phyloP scores from a whole-genome alignment of 2,888 invertebrate genomes.

The Macaria notata region DNA sequence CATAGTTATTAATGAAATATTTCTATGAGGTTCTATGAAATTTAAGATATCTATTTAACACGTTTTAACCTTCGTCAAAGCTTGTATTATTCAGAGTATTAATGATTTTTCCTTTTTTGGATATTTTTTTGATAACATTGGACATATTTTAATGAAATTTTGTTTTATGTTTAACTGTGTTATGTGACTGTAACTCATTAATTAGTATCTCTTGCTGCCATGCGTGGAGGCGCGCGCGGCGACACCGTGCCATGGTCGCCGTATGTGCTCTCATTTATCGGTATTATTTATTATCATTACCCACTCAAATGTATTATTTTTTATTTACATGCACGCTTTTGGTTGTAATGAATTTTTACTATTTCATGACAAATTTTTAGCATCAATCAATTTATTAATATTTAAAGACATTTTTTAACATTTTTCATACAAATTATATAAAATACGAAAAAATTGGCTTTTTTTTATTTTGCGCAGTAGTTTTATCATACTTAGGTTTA shows the following conservation, averaged over 20 bases:
- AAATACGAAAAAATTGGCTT: constrained; percentile 57
- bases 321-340: constrained; percentile 44
- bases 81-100: constrained; percentile 78
- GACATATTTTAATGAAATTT: constrained; percentile 42
- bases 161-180: constrained; percentile 37
- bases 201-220: constrained; percentile 38
- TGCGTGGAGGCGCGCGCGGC: constrained; percentile 30
- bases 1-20: constrained; percentile 59
- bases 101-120: constrained; percentile 55
- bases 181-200: constrained; percentile 29
- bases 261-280: constrained; percentile 23
- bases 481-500: constrained; percentile 6
- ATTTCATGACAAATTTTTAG: constrained; percentile 60
- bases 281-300: constrained; percentile 37
- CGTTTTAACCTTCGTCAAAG: constrained; percentile 57
- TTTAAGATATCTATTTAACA: constrained; percentile 70
- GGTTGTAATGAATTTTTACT: constrained; percentile 51
- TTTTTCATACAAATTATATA: constrained; percentile 78
- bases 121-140: constrained; percentile 42
- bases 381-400: constrained; percentile 60
- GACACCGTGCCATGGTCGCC: constrained; percentile 16
- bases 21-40: constrained; percentile 63
- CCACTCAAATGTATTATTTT: constrained; percentile 27
- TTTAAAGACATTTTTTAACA: constrained; percentile 76
- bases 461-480: constrained; percentile 35